A percentile compares a stretch with the other conserved stretches of the same genome.
phyloP scores from a whole-genome alignment of 2,797 vertebrate species.

The Halcyon badia region DNA sequence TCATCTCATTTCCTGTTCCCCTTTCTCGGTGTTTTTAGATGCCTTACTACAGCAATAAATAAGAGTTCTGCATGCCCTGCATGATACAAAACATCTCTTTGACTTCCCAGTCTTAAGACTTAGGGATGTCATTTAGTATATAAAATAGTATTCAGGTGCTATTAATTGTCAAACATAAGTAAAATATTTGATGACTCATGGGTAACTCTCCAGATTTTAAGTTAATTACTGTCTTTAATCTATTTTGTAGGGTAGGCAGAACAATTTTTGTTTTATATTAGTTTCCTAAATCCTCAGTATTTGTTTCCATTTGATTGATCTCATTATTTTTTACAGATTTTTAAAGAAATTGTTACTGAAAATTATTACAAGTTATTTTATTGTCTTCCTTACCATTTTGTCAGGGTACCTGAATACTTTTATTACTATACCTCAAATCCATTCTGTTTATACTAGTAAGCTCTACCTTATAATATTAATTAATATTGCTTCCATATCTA shows the following conservation, averaged over 20 bases:
- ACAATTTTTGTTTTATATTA: background rate
- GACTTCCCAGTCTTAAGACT: background rate
- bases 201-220: background rate
- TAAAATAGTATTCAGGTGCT: background rate
- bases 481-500: background rate
- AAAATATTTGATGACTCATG: background rate
- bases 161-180: background rate
- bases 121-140: background rate
- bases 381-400: background rate
- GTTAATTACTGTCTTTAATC: background rate
- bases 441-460: background rate
- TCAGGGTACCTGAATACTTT: background rate
- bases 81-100: background rate
- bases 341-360: background rate
- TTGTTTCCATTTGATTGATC: background rate
- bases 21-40: background rate
- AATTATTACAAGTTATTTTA: background rate
- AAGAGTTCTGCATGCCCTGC: background rate
- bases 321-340: background rate
- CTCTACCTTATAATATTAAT: background rate
- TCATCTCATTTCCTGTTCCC: background rate
- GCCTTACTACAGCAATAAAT: background rate
- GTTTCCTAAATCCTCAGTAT: background rate
- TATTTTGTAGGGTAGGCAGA: background rate
- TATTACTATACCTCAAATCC: background rate